These are phyloP conservation scores for Pseudorasbora parva DNA, from an alignment of 2,113 vertebrate genomes.

Conservation along the genomic window DNA sequence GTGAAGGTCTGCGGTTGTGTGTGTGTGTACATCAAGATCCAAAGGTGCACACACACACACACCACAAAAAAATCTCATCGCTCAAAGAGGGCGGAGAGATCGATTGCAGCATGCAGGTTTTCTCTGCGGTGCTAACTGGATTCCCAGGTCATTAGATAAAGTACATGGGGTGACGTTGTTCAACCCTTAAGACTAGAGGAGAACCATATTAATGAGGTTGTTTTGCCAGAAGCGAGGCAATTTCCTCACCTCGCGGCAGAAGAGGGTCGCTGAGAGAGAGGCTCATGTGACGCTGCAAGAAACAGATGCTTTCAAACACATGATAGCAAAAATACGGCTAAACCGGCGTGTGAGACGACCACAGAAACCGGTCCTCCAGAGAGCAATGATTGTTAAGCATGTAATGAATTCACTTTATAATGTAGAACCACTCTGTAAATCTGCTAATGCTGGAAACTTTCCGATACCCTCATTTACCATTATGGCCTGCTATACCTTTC, in stretches of 20 bases:
- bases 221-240: conserved; percentile 22
- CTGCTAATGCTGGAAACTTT: conserved; percentile 31
- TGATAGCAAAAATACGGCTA: conserved; percentile 19
- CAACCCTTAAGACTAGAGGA: conserved; percentile 62
- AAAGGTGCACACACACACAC: neutral
- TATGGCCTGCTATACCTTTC: neutral
- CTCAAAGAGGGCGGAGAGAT: conserved; percentile 50
- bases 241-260: neutral
- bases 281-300: conserved; percentile 17
- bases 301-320: conserved; percentile 27
- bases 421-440: conserved; percentile 39
- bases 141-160: conserved; percentile 79
- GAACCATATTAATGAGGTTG: conserved; percentile 41
- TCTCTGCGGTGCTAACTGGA: conserved; percentile 74
- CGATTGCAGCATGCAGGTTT: conserved; percentile 71
- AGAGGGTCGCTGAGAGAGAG: conserved; percentile 22
- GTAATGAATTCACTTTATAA: conserved; percentile 57
- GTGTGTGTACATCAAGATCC: neutral
- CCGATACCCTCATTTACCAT: conserved; percentile 22
- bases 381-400: conserved; percentile 54
- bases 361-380: conserved; percentile 43
- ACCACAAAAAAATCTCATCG: conserved; percentile 30
- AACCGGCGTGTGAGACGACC: conserved; percentile 61
- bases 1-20: conserved; percentile 8
- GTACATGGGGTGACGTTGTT: conserved; percentile 68